Base-by-base conservation (phyloP, 2,797 vertebrate genomes). In the Centropyge bicolor region DNA sequence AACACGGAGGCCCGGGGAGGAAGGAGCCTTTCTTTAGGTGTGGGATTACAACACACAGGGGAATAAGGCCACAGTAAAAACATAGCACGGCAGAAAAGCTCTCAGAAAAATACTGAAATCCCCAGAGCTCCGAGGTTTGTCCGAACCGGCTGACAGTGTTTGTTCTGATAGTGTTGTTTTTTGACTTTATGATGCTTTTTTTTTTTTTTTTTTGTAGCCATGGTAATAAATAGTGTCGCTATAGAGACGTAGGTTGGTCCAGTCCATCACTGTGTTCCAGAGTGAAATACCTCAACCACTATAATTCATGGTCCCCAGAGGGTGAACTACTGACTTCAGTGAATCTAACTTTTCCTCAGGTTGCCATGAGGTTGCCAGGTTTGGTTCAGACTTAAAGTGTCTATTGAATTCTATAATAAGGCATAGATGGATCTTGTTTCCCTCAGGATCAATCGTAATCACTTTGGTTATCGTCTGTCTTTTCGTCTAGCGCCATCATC, bases 31-130 rank as follows among this genome's bases (percentile, higher is more conserved):
- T 84, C 62, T 74, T 46, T 68, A 69, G 86, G 70, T 76, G 49
- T 68, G 36, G 83, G 78, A 88, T 87, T 89, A 88, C 81, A 73
- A 51, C 61, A 66, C 84, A 75, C 84, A 66, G 48, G 83, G 82
- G 81, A 78, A 46, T n/a, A 55, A 72, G 68, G 69, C 73, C 51
- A 78, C 68, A 64, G 57, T 62, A 57, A 82, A 56, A 76, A 66
- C 62, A 80, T 12, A 38, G 40, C 24, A 51, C 40, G 54, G 36
- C 51, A 78, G 49, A 80, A 76, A 86, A 74, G 60, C 74, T 78
- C 51, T 76, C 31, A 20, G 66, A 59, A 61, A 69, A 77, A 80
- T 62, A 8, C 9, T 40, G 1, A 68, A 49, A 65, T 64, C 74
- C 56, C n/a, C 9, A n/a, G 66, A 79, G 76, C 61, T 2, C 6